Conservation (phyloP, 2,888 invertebrate species). For the Clusia tigrina region DNA sequence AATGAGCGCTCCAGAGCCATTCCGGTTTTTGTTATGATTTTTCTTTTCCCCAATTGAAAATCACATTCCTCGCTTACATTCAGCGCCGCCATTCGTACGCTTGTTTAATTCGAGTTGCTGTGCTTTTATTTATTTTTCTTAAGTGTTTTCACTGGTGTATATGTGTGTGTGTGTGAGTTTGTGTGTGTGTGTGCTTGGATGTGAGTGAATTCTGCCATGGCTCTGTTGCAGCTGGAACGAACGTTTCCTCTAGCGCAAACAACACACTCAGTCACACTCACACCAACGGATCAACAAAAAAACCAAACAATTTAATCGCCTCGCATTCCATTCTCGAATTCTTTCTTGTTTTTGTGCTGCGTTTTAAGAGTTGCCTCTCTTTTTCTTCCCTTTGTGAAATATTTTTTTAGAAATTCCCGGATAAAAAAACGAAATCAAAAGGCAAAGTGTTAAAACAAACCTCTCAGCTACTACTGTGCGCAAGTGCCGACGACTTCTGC, state of each 20-base stretch:
- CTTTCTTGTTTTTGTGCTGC: background rate
- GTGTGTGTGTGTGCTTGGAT: no score
- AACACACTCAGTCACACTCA: no score
- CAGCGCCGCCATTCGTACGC: background rate
- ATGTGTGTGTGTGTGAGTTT: no score
- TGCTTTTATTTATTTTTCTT: no score
- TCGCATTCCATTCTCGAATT: background rate
- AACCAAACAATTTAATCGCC: background rate
- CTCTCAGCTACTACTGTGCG: no score
- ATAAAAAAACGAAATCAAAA: background rate
- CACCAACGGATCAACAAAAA: no score
- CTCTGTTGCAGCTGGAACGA: background rate
- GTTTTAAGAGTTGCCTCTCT: background rate
- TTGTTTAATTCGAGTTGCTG: no score
- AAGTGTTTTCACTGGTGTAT: no score
- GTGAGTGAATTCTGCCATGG: no score
- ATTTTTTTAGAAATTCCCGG: slow-evolving; percentile 2
- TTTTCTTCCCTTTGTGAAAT: background rate
- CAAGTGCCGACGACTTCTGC: no score
- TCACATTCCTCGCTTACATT: slow-evolving; percentile 2
- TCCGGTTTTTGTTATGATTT: slow-evolving; percentile 4
- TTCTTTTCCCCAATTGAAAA: slow-evolving; percentile 4
- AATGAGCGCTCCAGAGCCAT: slow-evolving; percentile 1
- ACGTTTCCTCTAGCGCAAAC: no score
- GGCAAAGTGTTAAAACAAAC: background rate